Percentiles rank a stretch among this genome's conserved stretches.
Evolutionary conservation across 2,797 vertebrate species (phyloP).

Genomic region (Phoxinus dragarum): DNA sequence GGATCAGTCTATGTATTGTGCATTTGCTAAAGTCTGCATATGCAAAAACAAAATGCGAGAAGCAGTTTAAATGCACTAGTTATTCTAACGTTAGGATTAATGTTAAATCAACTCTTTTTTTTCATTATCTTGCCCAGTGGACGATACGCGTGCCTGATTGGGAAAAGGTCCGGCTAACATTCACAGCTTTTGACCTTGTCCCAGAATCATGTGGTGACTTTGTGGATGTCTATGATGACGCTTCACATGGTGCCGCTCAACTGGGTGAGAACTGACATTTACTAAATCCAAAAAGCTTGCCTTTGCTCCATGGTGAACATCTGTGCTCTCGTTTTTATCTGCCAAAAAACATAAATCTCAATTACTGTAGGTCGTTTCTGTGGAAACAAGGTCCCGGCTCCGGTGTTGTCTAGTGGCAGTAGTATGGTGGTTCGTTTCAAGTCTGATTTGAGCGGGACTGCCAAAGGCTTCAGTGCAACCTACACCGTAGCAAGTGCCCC

Average conservation of each 20-base stretch:
- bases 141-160: conserved; percentile 75
- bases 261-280: conserved; percentile 64
- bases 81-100: not conserved
- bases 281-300: conserved; percentile 8
- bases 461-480: conserved; percentile 76
- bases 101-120: not conserved
- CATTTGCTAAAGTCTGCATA: not conserved
- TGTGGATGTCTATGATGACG: conserved; percentile 77
- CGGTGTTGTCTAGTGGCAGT: conserved; percentile 69
- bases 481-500: conserved; percentile 71
- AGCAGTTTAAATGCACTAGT: not conserved
- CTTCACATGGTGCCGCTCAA: conserved; percentile 60
- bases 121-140: conserved; percentile 71
- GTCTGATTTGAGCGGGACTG: conserved; percentile 66
- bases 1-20: conserved; percentile 26
- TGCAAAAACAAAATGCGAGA: not conserved
- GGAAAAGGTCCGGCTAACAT: conserved; percentile 73
- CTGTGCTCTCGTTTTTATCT: not conserved
- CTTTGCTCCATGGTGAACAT: conserved; percentile 22
- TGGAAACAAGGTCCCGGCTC: conserved; percentile 68
- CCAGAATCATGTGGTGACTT: conserved; percentile 78
- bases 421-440: conserved; percentile 79
- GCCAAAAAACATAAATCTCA: conserved; percentile 39
- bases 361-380: conserved; percentile 75
- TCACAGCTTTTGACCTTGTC: conserved; percentile 77